Conservation (phyloP, 2,888 invertebrate genomes). For the Spialia ferax region DNA sequence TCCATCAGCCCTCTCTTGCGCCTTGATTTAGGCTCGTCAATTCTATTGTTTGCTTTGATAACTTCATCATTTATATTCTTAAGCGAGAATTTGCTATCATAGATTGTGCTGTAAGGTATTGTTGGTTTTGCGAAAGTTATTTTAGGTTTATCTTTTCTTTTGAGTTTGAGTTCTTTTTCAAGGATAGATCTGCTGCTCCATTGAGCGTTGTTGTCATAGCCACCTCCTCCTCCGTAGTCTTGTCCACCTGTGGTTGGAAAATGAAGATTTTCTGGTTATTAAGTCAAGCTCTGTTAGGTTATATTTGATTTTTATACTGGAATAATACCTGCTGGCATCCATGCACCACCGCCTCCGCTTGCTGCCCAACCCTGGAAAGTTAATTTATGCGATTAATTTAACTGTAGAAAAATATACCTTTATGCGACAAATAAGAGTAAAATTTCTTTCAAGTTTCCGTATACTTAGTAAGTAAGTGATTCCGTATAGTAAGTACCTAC, state of each 20-base stretch:
- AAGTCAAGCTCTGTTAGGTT: conserved; percentile 47
- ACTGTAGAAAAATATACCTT: too few species aligned
- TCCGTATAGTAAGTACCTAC: too few species aligned
- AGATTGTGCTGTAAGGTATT: conserved; percentile 50
- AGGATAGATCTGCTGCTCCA: conserved; percentile 78
- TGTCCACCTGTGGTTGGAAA: conserved; percentile 70
- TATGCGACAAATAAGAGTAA: too few species aligned
- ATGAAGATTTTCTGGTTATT: conserved; percentile 46
- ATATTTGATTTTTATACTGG: conserved; percentile 55
- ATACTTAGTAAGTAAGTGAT: too few species aligned
- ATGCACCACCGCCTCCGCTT: conserved; percentile 77
- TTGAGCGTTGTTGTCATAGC: conserved; percentile 79
- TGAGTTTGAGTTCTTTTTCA: conserved; percentile 53
- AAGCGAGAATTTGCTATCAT: conserved; percentile 42
- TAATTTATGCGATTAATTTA: background rate
- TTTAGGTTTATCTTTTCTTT: conserved; percentile 52
- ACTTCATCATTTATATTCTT: conserved; percentile 51
- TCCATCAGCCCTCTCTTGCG: conserved; percentile 69
- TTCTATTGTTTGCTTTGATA: conserved; percentile 45
- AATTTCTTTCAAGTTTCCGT: too few species aligned
- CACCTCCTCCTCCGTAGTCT: conserved; percentile 70
- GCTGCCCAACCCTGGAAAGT: conserved; percentile 78
- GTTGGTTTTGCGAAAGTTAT: conserved; percentile 59
- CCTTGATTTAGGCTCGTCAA: conserved; percentile 55
- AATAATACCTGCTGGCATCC: conserved; percentile 83